phyloP scores from a whole-genome alignment of 30 jellyfish, hydroid and myxozoan species.

The Hydractinia echinata region DNA sequence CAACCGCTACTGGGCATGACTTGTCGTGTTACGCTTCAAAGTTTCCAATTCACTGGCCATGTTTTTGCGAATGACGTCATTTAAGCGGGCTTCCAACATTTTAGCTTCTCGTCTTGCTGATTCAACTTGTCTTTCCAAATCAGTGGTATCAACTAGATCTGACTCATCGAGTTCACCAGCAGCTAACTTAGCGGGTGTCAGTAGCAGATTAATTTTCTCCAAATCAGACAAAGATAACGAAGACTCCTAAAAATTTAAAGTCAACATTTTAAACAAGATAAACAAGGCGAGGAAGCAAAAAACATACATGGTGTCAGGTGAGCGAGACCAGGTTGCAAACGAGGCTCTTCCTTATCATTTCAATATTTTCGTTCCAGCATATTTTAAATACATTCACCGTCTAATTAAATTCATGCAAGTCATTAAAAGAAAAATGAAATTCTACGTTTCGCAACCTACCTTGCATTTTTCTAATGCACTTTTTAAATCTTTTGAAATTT shows the following conservation, averaged over 20 bases:
- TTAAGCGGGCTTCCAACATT: conserved; percentile 78
- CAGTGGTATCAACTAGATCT: conserved; percentile 68
- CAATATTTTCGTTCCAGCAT: background rate
- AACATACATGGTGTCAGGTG: background rate
- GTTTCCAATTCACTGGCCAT: conserved; percentile 89
- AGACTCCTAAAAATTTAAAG: conserved; percentile 31
- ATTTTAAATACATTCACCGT: background rate
- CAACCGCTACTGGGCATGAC: background rate
- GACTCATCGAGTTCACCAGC: conserved; percentile 66
- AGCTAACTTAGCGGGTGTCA: conserved; percentile 57
- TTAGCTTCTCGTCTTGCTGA: conserved; percentile 95
- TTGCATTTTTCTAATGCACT: conserved; percentile 85
- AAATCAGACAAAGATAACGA: conserved; percentile 82
- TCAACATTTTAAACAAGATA: background rate
- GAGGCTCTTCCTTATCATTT: background rate
- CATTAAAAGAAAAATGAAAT: background rate
- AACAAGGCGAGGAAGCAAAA: background rate
- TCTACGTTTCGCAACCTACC: conserved; percentile 3
- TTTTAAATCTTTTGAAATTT: conserved; percentile 84
- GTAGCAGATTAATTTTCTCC: conserved; percentile 70
- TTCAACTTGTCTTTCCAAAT: conserved; percentile 89
- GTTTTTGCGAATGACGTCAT: conserved; percentile 93
- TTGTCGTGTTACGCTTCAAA: conserved; percentile 31
- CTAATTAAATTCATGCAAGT: too few relatives aligned
- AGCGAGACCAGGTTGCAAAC: background rate